These are phyloP conservation scores for Cacatua alba DNA, from an alignment of 2,113 vertebrate species.

Conservation along the genomic window DNA sequence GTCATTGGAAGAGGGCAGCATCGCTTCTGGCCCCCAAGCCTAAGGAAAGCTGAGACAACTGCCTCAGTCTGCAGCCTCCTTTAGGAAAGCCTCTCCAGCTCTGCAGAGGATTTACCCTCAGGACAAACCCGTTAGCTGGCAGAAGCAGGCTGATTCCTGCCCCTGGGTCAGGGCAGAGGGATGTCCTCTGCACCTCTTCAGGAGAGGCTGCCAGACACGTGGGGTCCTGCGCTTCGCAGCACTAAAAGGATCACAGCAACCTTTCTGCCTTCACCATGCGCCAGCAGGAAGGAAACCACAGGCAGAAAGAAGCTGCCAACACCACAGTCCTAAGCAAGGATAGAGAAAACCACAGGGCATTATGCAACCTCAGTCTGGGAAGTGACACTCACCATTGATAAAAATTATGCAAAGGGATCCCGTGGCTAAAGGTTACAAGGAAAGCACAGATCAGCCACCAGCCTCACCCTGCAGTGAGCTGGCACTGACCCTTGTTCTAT, in stretches of 20 bases:
- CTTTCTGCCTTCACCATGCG: neutral
- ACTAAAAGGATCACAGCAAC: neutral
- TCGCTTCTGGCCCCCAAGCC: neutral
- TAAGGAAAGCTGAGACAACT: neutral
- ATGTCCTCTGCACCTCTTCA: neutral
- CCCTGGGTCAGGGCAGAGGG: neutral
- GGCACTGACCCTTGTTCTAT: neutral
- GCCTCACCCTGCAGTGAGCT: neutral
- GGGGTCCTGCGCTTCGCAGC: rapidly evolving
- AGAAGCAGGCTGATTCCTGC: neutral
- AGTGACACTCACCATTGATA: slow-evolving; percentile 36
- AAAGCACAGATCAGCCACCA: neutral
- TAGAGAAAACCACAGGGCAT: neutral
- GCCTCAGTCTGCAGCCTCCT: neutral
- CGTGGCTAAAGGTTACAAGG: neutral
- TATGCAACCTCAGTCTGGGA: neutral
- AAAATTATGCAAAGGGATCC: slow-evolving; percentile 12
- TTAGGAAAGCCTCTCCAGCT: neutral
- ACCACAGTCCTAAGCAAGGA: neutral
- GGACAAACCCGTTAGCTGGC: neutral
- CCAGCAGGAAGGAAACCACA: neutral
- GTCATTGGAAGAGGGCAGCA: neutral
- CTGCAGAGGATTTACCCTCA: neutral
- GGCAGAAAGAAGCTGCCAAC: neutral
- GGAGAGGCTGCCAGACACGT: neutral